Conservation (phyloP, 2,888 invertebrate genomes). For the Phoronis australis region DNA sequence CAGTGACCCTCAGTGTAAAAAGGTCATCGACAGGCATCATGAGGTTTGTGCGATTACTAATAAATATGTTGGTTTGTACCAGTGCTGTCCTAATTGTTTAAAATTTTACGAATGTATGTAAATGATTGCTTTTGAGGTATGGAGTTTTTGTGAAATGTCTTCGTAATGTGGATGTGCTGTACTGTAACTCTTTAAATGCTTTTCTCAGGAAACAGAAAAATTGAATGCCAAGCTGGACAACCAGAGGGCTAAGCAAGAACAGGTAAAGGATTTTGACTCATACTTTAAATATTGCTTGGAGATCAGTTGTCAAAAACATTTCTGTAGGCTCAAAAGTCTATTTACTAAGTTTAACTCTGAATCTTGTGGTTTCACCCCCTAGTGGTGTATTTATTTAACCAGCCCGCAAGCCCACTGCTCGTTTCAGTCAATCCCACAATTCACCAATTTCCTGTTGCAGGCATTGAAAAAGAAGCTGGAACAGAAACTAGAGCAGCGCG, state of each 20-base stretch:
- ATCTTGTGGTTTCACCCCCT: too few species aligned
- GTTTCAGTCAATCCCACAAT: not conserved
- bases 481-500: conserved; percentile 29
- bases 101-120: not conserved
- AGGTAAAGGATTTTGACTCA: conserved; percentile 20
- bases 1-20: conserved; percentile 39
- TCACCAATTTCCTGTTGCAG: conserved; percentile 17
- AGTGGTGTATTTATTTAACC: too few species aligned
- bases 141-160: not conserved
- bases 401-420: too few species aligned
- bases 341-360: too few species aligned
- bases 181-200: not conserved
- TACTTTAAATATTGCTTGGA: not conserved
- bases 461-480: conserved; percentile 28
- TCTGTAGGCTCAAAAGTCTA: too few species aligned
- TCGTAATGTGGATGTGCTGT: not conserved
- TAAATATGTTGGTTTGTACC: not conserved
- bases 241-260: conserved; percentile 37
- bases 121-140: not conserved
- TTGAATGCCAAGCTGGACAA: conserved; percentile 34
- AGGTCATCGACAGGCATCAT: conserved; percentile 39
- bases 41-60: conserved; percentile 29
- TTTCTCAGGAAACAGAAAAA: conserved; percentile 38
- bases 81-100: not conserved
- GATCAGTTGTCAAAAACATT: not conserved